Conservation (phyloP, 2,888 invertebrate species). For the Trachelus stipa region DNA sequence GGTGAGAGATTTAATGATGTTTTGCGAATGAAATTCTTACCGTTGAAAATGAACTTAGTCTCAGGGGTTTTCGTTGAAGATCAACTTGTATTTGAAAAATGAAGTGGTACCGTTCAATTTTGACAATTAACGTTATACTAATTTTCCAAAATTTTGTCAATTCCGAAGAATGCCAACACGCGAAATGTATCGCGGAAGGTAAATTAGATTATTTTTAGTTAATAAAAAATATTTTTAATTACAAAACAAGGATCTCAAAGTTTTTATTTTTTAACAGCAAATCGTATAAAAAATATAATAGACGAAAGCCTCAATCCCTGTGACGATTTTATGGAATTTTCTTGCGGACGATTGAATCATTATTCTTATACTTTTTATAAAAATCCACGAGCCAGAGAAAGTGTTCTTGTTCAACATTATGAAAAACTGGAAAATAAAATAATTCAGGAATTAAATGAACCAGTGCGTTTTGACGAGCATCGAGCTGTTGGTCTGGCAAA, state of each 20-base stretch:
- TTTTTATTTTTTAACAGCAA: conserved; percentile 23
- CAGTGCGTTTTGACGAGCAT: conserved; percentile 26
- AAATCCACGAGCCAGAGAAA: conserved; percentile 4
- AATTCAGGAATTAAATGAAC: conserved; percentile 25
- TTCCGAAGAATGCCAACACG: neutral
- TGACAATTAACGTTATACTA: neutral
- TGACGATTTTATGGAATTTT: conserved; percentile 35
- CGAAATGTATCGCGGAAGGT: neutral
- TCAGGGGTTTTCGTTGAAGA: neutral
- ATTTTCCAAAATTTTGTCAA: neutral
- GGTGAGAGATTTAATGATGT: neutral
- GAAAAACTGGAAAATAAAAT: conserved; percentile 26
- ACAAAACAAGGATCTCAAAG: neutral
- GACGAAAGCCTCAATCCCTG: conserved; percentile 32
- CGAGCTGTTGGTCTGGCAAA: conserved; percentile 33
- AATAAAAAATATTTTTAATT: neutral
- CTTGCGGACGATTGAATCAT: conserved; percentile 26
- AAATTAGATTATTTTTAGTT: neutral
- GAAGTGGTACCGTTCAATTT: neutral
- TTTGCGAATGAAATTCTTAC: neutral
- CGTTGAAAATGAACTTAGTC: neutral
- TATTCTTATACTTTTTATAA: neutral
- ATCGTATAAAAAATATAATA: conserved; percentile 29
- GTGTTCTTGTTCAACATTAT: conserved; percentile 25
- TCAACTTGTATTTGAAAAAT: neutral